These are phyloP conservation scores for Amblyjoppa proteus DNA, from an alignment of 2,888 invertebrate genomes.

Conservation along the genomic window DNA sequence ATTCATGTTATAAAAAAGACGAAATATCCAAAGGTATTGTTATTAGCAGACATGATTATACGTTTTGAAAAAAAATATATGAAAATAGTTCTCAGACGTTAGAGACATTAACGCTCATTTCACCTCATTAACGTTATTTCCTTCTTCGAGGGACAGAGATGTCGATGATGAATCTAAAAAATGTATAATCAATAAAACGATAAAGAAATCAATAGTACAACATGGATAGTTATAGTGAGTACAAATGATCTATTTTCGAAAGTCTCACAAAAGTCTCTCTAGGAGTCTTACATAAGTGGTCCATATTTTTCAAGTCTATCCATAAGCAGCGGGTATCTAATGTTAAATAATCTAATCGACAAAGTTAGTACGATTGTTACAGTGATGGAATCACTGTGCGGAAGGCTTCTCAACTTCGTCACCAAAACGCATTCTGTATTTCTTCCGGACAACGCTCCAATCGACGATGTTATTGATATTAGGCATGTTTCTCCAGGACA, in stretches of 20 bases:
- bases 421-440: constrained; percentile 84
- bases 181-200: not conserved
- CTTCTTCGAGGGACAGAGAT: not conserved
- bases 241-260: constrained; percentile 38
- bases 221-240: constrained; percentile 12
- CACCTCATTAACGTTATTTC: no score
- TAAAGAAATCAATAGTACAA: not conserved
- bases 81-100: not conserved
- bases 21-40: not conserved
- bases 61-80: not conserved
- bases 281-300: constrained; percentile 25
- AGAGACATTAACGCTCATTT: no score
- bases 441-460: constrained; percentile 85
- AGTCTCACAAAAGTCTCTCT: constrained; percentile 28
- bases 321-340: constrained; percentile 23
- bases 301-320: constrained; percentile 23
- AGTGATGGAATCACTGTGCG: constrained; percentile 50
- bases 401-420: constrained; percentile 79
- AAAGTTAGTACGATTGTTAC: constrained; percentile 5
- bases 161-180: not conserved
- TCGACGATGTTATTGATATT: constrained; percentile 85
- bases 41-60: not conserved
- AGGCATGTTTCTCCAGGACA: constrained; percentile 78
- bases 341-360: constrained; percentile 6
- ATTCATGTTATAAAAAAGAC: not conserved